Evolutionary conservation across 2,797 vertebrate species (phyloP).

Genomic region (Eurystomus glaucurus): DNA sequence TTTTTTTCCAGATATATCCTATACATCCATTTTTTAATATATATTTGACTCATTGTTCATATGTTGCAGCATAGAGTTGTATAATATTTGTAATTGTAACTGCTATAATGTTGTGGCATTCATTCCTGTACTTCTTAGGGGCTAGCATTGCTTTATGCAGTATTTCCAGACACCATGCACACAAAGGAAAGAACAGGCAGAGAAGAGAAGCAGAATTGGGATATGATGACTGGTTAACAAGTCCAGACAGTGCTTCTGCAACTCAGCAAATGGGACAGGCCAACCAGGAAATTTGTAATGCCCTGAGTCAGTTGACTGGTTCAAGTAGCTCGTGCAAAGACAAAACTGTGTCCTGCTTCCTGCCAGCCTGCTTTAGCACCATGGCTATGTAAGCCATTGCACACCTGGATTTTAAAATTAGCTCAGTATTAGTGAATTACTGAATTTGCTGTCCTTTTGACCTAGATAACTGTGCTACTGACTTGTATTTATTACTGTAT

Average conservation of each 20-base stretch:
- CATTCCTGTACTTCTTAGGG: background rate
- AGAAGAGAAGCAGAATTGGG: background rate
- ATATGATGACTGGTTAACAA: background rate
- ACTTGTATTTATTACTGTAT: background rate
- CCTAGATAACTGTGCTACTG: background rate
- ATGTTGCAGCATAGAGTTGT: background rate
- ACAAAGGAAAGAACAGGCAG: background rate
- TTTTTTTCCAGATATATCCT: background rate
- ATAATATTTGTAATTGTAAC: background rate
- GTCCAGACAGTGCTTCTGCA: accelerated
- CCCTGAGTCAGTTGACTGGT: accelerated
- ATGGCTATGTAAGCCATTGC: accelerated
- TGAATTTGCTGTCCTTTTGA: background rate
- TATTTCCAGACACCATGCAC: background rate
- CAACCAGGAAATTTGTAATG: accelerated
- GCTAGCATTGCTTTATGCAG: background rate
- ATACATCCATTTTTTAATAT: background rate
- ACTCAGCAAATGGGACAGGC: background rate
- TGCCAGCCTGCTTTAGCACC: background rate
- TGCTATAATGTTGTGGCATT: background rate
- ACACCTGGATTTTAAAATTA: background rate
- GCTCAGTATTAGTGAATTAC: background rate
- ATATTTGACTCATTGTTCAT: background rate
- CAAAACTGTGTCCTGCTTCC: accelerated
- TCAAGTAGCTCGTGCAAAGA: accelerated